These are phyloP conservation scores for Epirrita christyi DNA, from an alignment of 2,888 invertebrate species.

Conservation along the genomic window DNA sequence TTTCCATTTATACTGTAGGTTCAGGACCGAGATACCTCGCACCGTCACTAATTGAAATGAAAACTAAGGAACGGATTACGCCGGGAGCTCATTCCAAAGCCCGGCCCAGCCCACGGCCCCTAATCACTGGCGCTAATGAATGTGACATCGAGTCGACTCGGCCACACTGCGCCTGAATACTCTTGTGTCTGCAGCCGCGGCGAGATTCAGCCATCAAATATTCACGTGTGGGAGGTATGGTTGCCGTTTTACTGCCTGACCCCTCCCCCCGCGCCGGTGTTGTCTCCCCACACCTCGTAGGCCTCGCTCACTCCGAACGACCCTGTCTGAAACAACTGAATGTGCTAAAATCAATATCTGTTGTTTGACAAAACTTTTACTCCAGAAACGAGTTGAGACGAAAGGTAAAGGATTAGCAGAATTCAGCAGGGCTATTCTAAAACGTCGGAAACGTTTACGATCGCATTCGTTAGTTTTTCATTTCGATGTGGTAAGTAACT, in stretches of 20 bases:
- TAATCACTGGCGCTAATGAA: slow-evolving; percentile 53
- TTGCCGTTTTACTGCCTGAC: slow-evolving; percentile 75
- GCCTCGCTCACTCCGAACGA: slow-evolving; percentile 58
- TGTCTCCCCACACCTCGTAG: slow-evolving; percentile 41
- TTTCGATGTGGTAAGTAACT: too few relatives aligned
- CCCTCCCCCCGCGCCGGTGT: slow-evolving; percentile 40
- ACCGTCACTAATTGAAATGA: slow-evolving; percentile 43
- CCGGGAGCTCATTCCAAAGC: slow-evolving; percentile 45
- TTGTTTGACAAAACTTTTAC: slow-evolving; percentile 72
- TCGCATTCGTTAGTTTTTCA: too few relatives aligned
- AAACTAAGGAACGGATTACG: slow-evolving; percentile 42
- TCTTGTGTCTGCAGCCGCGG: slow-evolving; percentile 64
- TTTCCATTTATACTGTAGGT: background rate
- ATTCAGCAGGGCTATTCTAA: too few relatives aligned
- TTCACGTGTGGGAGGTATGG: slow-evolving; percentile 79
- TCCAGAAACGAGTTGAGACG: slow-evolving; percentile 40
- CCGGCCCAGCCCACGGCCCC: slow-evolving; percentile 35
- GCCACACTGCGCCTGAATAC: slow-evolving; percentile 49
- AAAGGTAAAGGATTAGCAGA: too few relatives aligned
- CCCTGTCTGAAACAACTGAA: slow-evolving; percentile 78
- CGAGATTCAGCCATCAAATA: slow-evolving; percentile 82
- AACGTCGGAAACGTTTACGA: too few relatives aligned
- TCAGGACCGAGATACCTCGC: background rate
- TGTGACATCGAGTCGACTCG: slow-evolving; percentile 50
- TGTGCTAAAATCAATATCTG: slow-evolving; percentile 81